Evolutionary conservation across 2,113 vertebrate genomes (phyloP).

Genomic region (Ictalurus punctatus): DNA sequence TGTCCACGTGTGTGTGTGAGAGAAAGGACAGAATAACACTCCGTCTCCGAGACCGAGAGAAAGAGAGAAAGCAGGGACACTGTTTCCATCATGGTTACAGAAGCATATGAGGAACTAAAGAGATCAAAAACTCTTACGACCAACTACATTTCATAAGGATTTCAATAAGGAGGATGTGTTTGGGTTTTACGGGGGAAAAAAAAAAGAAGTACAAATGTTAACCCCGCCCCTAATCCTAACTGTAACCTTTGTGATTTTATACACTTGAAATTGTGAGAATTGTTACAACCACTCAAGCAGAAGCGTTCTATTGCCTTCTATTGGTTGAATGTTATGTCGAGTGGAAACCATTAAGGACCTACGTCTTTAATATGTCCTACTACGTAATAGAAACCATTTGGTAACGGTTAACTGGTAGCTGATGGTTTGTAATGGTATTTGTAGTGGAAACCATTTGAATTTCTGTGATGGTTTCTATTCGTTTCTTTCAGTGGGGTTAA

Average conservation of each 20-base stretch:
- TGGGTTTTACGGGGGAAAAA: neutral
- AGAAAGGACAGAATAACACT: conserved; percentile 17
- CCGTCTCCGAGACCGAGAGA: neutral
- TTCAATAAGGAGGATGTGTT: neutral
- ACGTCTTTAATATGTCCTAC: too few species aligned
- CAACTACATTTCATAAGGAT: neutral
- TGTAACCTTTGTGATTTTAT: neutral
- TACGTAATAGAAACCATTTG: too few species aligned
- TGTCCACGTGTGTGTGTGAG: conserved; percentile 11
- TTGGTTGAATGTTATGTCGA: too few species aligned
- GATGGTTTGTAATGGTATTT: too few species aligned
- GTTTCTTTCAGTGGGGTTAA: too few species aligned
- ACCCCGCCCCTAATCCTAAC: neutral
- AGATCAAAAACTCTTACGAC: neutral
- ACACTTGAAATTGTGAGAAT: too few species aligned
- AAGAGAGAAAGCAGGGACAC: neutral
- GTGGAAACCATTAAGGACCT: too few species aligned
- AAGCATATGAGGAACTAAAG: neutral
- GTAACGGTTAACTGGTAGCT: too few species aligned
- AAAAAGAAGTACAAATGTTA: neutral
- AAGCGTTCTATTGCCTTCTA: too few species aligned
- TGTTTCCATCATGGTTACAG: neutral
- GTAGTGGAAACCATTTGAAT: too few species aligned
- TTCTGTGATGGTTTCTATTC: too few species aligned
- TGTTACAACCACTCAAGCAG: too few species aligned